phyloP scores from a whole-genome alignment of 2,797 vertebrate genomes.

The Cetoscarus ocellatus region DNA sequence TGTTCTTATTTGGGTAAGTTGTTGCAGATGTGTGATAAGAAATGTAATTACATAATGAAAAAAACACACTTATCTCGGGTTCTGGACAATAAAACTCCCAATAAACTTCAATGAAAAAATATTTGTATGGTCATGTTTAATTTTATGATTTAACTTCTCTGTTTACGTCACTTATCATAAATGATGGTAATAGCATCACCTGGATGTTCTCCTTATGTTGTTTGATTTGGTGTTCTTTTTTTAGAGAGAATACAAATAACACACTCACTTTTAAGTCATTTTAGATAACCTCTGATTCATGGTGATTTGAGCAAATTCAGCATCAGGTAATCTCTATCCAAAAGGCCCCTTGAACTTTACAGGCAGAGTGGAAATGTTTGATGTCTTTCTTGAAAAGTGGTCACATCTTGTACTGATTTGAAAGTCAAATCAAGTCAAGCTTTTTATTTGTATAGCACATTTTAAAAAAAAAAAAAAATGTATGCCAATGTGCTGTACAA shows the following conservation, averaged over 20 bases:
- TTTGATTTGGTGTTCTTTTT: not conserved
- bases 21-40: slow-evolving; percentile 68
- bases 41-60: slow-evolving; percentile 30
- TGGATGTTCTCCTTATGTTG: slow-evolving; percentile 3
- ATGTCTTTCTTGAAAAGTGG: too few relatives aligned
- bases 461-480: too few relatives aligned
- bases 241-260: too few relatives aligned
- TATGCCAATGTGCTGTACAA: too few relatives aligned
- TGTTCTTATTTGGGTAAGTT: slow-evolving; percentile 47
- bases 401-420: too few relatives aligned
- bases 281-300: slow-evolving; percentile 8
- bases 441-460: too few relatives aligned
- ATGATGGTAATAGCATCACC: not conserved
- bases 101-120: slow-evolving; percentile 10
- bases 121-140: not conserved
- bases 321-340: too few relatives aligned
- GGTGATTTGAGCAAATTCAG: too few relatives aligned
- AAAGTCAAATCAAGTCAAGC: too few relatives aligned
- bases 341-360: too few relatives aligned
- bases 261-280: slow-evolving; percentile 1
- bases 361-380: too few relatives aligned
- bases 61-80: slow-evolving; percentile 37
- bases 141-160: slow-evolving; percentile 19
- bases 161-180: slow-evolving; percentile 22
- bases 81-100: slow-evolving; percentile 33